phyloP scores from a whole-genome alignment of 2,797 vertebrate species.

The Melanotaenia pygmaea region DNA sequence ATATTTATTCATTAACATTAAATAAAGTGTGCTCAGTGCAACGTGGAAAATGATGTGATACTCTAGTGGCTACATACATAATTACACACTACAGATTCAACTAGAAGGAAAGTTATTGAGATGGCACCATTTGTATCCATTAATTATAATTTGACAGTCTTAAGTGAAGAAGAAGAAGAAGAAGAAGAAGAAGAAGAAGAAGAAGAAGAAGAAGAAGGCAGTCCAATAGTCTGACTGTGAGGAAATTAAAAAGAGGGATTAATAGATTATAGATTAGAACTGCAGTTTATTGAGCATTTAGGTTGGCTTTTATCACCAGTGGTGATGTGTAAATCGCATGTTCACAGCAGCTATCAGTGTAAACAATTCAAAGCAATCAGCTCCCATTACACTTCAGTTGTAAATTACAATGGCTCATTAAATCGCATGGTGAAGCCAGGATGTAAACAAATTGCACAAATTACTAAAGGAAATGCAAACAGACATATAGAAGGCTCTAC shows the following conservation, averaged over 20 bases:
- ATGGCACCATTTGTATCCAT: conserved; percentile 62
- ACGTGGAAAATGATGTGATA: conserved; percentile 54
- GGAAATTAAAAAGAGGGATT: conserved; percentile 15
- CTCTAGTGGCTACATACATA: conserved; percentile 52
- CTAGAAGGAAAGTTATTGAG: conserved; percentile 53
- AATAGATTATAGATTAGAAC: conserved; percentile 16
- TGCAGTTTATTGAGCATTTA: conserved; percentile 24
- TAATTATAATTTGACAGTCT: conserved; percentile 66
- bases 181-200: neutral
- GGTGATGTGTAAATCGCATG: conserved; percentile 24
- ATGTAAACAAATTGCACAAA: conserved; percentile 47
- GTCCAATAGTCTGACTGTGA: conserved; percentile 34
- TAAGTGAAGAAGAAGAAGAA: conserved; percentile 30
- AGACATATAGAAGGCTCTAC: conserved; percentile 41
- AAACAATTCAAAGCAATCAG: conserved; percentile 38
- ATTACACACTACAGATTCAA: conserved; percentile 62
- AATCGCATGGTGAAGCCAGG: conserved; percentile 8
- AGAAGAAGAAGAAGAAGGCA: neutral
- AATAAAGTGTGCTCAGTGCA: conserved; percentile 56
- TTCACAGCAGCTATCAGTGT: conserved; percentile 17
- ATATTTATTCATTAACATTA: conserved; percentile 67
- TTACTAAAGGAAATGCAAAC: conserved; percentile 22
- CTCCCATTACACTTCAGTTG: conserved; percentile 34
- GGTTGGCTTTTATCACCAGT: conserved; percentile 22
- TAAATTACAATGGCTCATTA: conserved; percentile 47